A percentile compares a stretch with the other conserved stretches of the same genome.
phyloP scores from a whole-genome alignment of 2,888 invertebrate species.

The Acleris cristana region DNA sequence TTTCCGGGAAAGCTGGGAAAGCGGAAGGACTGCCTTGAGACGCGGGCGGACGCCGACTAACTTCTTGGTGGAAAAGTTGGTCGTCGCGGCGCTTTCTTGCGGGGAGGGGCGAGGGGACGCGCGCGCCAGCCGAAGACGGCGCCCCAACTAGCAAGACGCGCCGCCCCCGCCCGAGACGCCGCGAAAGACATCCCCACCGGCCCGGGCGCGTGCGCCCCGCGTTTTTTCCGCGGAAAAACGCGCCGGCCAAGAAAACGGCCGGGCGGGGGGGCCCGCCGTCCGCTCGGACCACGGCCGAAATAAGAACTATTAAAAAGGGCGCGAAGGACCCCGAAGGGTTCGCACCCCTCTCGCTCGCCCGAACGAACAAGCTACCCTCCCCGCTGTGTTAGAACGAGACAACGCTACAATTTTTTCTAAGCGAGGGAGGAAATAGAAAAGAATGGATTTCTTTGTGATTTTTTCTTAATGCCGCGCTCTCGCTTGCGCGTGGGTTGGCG shows the following conservation, averaged over 20 bases:
- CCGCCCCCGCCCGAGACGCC: slow-evolving; percentile 82
- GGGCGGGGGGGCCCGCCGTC: slow-evolving; percentile 62
- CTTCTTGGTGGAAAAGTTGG: slow-evolving; percentile 84
- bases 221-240: slow-evolving; percentile 84
- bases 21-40: slow-evolving; percentile 82
- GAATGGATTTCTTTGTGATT: slow-evolving; percentile 82
- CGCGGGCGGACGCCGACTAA: slow-evolving; percentile 84
- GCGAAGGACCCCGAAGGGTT: slow-evolving; percentile 67
- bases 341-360: slow-evolving; percentile 77
- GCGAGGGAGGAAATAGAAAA: slow-evolving; percentile 83
- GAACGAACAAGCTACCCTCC: slow-evolving; percentile 67
- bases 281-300: slow-evolving; percentile 75
- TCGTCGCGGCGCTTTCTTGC: slow-evolving; percentile 82
- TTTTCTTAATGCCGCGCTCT: slow-evolving; percentile 75
- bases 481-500: slow-evolving; percentile 61
- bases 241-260: slow-evolving; percentile 82
- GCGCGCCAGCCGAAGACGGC: slow-evolving; percentile 82
- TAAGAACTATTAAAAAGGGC: slow-evolving; percentile 81
- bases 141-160: slow-evolving; percentile 83
- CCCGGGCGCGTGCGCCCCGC: slow-evolving; percentile 80
- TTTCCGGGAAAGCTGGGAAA: slow-evolving; percentile 66
- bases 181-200: slow-evolving; percentile 82
- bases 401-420: slow-evolving; percentile 79
- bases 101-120: slow-evolving; percentile 78
- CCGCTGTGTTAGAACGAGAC: slow-evolving; percentile 72